Evolutionary conservation across 2,888 invertebrate genomes (phyloP).

Genomic region (Eilema griseolum): DNA sequence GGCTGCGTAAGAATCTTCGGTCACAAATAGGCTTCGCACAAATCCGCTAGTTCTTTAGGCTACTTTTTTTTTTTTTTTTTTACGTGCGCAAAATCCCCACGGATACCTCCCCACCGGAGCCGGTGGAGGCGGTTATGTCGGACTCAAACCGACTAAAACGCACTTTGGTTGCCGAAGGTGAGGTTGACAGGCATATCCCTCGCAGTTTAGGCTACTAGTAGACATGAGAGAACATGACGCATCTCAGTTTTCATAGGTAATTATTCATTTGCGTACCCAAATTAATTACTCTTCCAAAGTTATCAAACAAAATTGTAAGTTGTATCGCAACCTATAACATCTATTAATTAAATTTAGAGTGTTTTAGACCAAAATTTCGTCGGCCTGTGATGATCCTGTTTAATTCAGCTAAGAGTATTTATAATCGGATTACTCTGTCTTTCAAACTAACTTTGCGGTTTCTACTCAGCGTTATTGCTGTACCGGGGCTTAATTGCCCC

Average conservation of each 20-base stretch:
- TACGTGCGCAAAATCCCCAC: too few species aligned
- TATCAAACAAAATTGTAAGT: slow-evolving; percentile 16
- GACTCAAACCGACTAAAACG: too few species aligned
- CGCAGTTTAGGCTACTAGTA: too few species aligned
- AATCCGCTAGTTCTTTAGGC: too few species aligned
- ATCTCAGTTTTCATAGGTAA: not conserved
- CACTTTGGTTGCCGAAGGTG: too few species aligned
- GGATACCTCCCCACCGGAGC: too few species aligned
- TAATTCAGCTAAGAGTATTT: slow-evolving; percentile 38
- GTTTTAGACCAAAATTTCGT: slow-evolving; percentile 28
- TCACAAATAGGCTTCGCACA: too few species aligned
- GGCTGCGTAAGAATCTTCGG: too few species aligned
- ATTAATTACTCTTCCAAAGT: slow-evolving; percentile 9
- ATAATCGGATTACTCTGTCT: slow-evolving; percentile 45
- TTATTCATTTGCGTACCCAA: not conserved
- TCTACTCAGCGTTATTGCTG: slow-evolving; percentile 25
- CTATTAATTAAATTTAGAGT: slow-evolving; percentile 21
- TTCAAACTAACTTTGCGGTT: slow-evolving; percentile 45
- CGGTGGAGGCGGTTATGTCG: too few species aligned
- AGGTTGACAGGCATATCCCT: too few species aligned
- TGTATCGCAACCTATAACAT: slow-evolving; percentile 16
- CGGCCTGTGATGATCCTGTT: slow-evolving; percentile 27
- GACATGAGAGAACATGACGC: too few species aligned
- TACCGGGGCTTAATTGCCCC: slow-evolving; percentile 34
- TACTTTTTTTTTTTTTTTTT: too few species aligned